A percentile compares a stretch with the other conserved stretches of the same genome.
phyloP scores from a whole-genome alignment of 2,888 invertebrate species.

The Automeris io region DNA sequence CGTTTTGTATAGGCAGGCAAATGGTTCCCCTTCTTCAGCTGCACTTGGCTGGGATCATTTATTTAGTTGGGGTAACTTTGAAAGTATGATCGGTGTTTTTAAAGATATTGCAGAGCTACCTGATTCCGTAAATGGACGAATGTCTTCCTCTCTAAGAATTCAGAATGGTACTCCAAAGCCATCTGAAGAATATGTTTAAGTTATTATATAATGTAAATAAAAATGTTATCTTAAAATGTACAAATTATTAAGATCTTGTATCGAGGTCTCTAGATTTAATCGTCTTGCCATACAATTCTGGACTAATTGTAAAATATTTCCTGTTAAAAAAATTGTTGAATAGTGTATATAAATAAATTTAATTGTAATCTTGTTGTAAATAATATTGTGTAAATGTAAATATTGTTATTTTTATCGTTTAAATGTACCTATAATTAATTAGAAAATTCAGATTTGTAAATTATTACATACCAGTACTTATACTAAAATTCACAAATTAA shows the following conservation, averaged over 20 bases:
- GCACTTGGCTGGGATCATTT: conserved; percentile 96
- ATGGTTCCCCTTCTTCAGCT: conserved; percentile 86
- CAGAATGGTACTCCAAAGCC: conserved; percentile 89
- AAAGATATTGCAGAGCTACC: conserved; percentile 97
- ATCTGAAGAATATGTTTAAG: conserved; percentile 91
- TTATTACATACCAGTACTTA: too few species aligned
- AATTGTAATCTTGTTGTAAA: conserved; percentile 5
- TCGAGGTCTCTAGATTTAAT: conserved; percentile 62
- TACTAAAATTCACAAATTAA: not conserved
- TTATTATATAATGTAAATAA: conserved; percentile 29
- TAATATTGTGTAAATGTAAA: conserved; percentile 2
- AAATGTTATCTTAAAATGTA: conserved; percentile 42
- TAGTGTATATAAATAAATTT: not conserved
- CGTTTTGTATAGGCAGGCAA: conserved; percentile 85
- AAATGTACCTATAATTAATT: not conserved
- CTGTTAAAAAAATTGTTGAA: not conserved
- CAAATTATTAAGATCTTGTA: conserved; percentile 68
- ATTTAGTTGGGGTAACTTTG: conserved; percentile 97
- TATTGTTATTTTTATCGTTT: not conserved
- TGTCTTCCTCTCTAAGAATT: conserved; percentile 84
- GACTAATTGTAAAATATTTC: conserved; percentile 10
- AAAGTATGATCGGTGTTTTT: conserved; percentile 96
- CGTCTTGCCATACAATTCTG: conserved; percentile 71
- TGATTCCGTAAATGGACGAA: conserved; percentile 85
- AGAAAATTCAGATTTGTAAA: not conserved